Conservation (phyloP, 1,140 invertebrate genomes). For the Listronotus bonariensis region DNA sequence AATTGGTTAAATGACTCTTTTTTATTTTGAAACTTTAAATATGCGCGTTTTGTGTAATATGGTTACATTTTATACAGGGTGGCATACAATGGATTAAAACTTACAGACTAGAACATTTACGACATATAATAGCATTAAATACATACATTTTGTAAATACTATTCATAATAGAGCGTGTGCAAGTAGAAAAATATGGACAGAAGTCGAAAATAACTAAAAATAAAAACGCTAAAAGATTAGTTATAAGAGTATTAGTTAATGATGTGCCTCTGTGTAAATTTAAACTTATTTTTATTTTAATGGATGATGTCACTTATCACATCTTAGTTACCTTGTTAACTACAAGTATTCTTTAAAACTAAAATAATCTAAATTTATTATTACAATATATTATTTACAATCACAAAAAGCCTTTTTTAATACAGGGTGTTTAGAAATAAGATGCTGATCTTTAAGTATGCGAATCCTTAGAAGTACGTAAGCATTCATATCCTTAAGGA, state of each 20-base stretch:
- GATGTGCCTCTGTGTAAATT: conserved; percentile 3
- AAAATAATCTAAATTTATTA: not conserved
- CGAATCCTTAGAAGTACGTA: too few relatives aligned
- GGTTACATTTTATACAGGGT: not conserved
- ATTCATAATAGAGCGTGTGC: conserved; percentile 46
- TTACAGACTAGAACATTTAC: conserved; percentile 28
- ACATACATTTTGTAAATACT: conserved; percentile 27
- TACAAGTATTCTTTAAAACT: conserved; percentile 6
- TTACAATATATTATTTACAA: conserved; percentile 7
- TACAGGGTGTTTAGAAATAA: too few relatives aligned
- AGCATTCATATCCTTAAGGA: too few relatives aligned
- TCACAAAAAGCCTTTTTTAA: conserved; percentile 1
- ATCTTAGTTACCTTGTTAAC: conserved; percentile 30
- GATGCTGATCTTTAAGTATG: too few relatives aligned
- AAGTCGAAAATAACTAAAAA: conserved; percentile 1
- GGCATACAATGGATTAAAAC: not conserved
- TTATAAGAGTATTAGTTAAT: not conserved
- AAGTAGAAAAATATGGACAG: conserved; percentile 55
- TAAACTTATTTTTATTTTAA: not conserved
- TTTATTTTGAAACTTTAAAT: too few relatives aligned
- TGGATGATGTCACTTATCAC: conserved; percentile 31
- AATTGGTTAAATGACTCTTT: too few relatives aligned
- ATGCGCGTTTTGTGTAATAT: too few relatives aligned
- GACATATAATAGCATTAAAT: conserved; percentile 20
- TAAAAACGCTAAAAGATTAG: not conserved